These are phyloP conservation scores for Sylvilagus bachmani DNA, from an alignment of 2,113 vertebrate species.

Conservation along the genomic window DNA sequence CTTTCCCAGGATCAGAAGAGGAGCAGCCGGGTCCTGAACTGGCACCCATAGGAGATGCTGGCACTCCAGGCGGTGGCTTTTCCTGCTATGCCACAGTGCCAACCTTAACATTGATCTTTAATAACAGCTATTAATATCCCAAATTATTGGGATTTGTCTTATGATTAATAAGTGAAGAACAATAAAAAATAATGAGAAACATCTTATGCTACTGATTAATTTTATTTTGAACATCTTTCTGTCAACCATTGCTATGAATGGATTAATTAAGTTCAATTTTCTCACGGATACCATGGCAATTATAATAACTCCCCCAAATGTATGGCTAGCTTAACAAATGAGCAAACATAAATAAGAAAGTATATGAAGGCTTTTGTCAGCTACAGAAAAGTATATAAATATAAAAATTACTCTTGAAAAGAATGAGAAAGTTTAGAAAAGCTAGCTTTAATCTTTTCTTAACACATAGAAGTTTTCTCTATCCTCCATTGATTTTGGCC, in stretches of 20 bases:
- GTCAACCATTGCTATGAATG: not conserved
- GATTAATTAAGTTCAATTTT: not conserved
- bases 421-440: not conserved
- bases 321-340: not conserved
- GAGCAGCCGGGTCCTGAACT: no score
- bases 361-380: not conserved
- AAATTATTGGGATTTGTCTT: not conserved
- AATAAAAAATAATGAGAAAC: not conserved
- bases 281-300: not conserved
- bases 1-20: no score
- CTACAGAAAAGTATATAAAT: not conserved
- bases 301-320: not conserved
- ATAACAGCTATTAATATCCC: not conserved
- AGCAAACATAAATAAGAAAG: not conserved
- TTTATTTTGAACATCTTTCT: conserved; percentile 12
- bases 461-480: not conserved
- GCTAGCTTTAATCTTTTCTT: not conserved
- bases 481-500: not conserved
- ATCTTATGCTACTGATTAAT: not conserved
- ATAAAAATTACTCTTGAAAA: not conserved
- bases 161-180: not conserved
- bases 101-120: not conserved
- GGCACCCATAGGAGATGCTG: no score
- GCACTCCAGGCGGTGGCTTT: no score
- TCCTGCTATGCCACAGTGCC: no score